phyloP scores from a whole-genome alignment of 1,140 invertebrate genomes.

The Ceratina australensis region DNA sequence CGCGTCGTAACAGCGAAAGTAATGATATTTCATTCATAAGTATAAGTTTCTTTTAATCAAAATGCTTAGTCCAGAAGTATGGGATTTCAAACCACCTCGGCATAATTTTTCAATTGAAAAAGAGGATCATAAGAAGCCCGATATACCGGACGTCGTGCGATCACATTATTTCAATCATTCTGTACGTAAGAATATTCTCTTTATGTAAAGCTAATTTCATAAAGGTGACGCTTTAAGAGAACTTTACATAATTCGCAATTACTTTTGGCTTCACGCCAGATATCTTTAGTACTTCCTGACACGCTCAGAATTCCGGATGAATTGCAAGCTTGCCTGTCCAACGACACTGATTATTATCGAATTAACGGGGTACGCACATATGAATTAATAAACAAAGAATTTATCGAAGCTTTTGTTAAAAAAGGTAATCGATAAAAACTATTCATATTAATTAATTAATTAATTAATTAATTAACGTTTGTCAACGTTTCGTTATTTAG shows the following conservation, averaged over 20 bases:
- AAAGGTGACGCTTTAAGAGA: slow-evolving; percentile 61
- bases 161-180: slow-evolving; percentile 80
- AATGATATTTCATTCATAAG: neutral
- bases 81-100: slow-evolving; percentile 77
- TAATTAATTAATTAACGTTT: neutral
- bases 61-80: slow-evolving; percentile 82
- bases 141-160: slow-evolving; percentile 63
- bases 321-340: slow-evolving; percentile 70
- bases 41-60: neutral
- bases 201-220: slow-evolving; percentile 46
- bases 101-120: slow-evolving; percentile 68
- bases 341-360: slow-evolving; percentile 82
- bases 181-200: slow-evolving; percentile 70
- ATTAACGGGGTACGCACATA: slow-evolving; percentile 72
- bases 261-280: slow-evolving; percentile 74
- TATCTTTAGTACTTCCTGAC: slow-evolving; percentile 80
- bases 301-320: slow-evolving; percentile 73
- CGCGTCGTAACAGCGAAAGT: neutral
- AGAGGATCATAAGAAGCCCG: slow-evolving; percentile 52
- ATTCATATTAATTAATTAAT: neutral
- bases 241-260: slow-evolving; percentile 71
- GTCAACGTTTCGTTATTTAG: neutral
- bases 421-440: slow-evolving; percentile 70
- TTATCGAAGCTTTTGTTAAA: slow-evolving; percentile 80
- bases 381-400: slow-evolving; percentile 79